Base-by-base conservation (phyloP, 2,888 invertebrate genomes). In the Bombylius discolor region DNA sequence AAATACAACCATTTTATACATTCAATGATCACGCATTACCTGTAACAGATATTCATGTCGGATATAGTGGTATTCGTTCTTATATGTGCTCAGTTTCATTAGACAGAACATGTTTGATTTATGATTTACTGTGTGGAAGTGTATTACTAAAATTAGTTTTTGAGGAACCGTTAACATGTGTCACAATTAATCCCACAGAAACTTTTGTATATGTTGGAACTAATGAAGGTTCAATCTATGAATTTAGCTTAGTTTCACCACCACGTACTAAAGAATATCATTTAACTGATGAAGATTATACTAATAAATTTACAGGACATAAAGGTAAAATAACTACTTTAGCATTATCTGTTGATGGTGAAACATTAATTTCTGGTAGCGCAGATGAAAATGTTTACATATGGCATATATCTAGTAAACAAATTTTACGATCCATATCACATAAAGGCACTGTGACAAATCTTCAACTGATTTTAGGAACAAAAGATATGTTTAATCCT, bases 71-170 rank as follows among this genome's bases (percentile, higher is more conserved):
- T 1, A 74, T 81, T 52, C 79, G 82, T 55, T 81, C 87, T 0
- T 79, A 87, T 49, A 73, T 94, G 58, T 82, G 81, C 53, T 85
- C 93, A 0, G 83, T 84, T 5, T 93, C 94, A 0, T 70, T 82
- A 53, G 95, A 96, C 69, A 81, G 87, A 63, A 87, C 89, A 11
- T 87, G 88, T 65, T 87, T 87, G 71, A 78, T 95, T 31, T 93
- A 90, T 72, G 85, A 88, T 61, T 69, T 93, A 12, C 67, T 78
- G 13, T 79, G 79, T 36, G 92, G 91, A 32, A 76, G 77, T 47
- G 70, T 87, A 61, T 70, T 95, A 46, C 69, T 89, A 0, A 86
- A 84, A 57, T 70, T 94, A 46, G 79, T 90, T 0, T 89, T 89
- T 70, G 82, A 85, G 60, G 77, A 79, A 44, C 78, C 83, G 5